Evolutionary conservation across 1,140 invertebrate genomes (phyloP).

Genomic region (Melipona quadrifasciata): DNA sequence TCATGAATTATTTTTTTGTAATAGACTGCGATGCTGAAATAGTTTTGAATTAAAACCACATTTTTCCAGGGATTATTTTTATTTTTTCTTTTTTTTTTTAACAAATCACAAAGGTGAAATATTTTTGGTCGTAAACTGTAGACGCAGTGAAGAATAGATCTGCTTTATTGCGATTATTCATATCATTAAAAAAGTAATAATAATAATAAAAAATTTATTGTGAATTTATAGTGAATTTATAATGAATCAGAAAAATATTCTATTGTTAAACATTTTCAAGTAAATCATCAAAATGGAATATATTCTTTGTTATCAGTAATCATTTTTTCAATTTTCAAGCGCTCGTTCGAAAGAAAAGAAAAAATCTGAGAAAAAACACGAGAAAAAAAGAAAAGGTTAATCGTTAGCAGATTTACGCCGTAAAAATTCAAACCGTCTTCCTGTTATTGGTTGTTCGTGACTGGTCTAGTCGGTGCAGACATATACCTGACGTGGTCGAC

Average conservation of each 20-base stretch:
- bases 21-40: too few relatives aligned
- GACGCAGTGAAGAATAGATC: background rate
- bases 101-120: background rate
- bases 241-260: background rate
- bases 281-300: background rate
- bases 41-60: too few relatives aligned
- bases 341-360: background rate
- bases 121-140: too few relatives aligned
- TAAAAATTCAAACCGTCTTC: background rate
- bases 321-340: too few relatives aligned
- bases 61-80: too few relatives aligned
- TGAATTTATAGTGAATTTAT: too few relatives aligned
- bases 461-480: slow-evolving; percentile 1
- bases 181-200: fast-evolving
- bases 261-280: background rate
- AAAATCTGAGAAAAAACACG: too few relatives aligned
- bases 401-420: background rate
- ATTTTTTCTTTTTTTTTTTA: too few relatives aligned
- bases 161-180: background rate
- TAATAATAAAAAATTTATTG: too few relatives aligned
- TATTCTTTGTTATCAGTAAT: too few relatives aligned
- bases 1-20: too few relatives aligned
- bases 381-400: background rate
- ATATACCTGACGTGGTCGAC: slow-evolving; percentile 61
- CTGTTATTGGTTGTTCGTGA: slow-evolving; percentile 9